Evolutionary conservation across 1,140 invertebrate genomes (phyloP), one percentile per base, ranked within the genome.

Genomic region (Drosophila setifemur): DNA sequence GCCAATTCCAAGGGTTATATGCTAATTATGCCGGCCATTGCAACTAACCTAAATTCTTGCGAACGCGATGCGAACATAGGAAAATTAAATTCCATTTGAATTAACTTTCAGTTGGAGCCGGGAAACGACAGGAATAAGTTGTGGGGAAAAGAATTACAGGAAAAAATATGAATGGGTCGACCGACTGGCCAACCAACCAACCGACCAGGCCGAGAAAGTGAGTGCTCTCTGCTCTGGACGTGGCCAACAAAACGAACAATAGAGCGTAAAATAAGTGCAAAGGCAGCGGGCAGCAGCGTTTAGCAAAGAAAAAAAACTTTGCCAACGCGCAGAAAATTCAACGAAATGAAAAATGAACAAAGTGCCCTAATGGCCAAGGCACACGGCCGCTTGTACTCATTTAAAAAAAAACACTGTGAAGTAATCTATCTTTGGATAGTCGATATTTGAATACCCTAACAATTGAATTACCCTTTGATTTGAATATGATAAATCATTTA

Each of bases 251-350:
- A 88, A 83, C 64, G 82, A 88, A 86, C 86, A 88, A 88, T 88
- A 78, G 86, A 89, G 57, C 85, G 85, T 85, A 81, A 88, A 88
- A 88, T 88, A 86, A 88, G 78, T 88, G 85, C 76, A 88, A 72
- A 88, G 64, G 85, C 66, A 79, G 60, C 42, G 50, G 57, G 57
- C 28, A 49, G 26, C 43, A 40, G 48, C 61, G 49, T 68, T 68
- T 73, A 77, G 55, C 29, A 53, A 82, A 78, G 77, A 69, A 63
- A 63, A 60, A 69, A 79, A 85, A 79, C 75, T 86, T 85, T 72
- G 79, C 66, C 53, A 60, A 58, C 53, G 73, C 73, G 79, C 81
- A 64, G 70, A 73, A 73, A 81, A 85, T 72, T 67, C 77, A 88
- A 61, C 58, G 77, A 86, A 81, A 86, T 89, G 79, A 88, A 88